phyloP scores from a whole-genome alignment of 2,888 invertebrate species.

The Tinea semifulvella region DNA sequence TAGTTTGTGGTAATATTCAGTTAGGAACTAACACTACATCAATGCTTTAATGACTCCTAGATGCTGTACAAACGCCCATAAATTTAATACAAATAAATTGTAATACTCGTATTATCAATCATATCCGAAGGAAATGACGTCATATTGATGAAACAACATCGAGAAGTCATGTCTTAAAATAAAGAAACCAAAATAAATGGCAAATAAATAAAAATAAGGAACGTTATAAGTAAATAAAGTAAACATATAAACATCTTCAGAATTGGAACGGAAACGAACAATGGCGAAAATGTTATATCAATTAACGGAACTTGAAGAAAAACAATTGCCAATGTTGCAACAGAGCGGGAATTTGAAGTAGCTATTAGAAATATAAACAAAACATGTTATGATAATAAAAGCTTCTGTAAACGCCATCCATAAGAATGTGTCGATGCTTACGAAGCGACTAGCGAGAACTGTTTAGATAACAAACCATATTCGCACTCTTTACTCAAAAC shows the following conservation, averaged over 20 bases:
- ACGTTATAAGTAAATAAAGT: neutral
- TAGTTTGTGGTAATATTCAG: conserved; percentile 31
- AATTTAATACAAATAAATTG: too few species aligned
- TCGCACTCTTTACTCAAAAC: conserved; percentile 53
- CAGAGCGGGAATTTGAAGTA: conserved; percentile 37
- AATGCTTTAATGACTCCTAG: too few species aligned
- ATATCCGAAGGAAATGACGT: too few species aligned
- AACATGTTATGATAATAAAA: conserved; percentile 61
- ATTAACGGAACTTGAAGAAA: conserved; percentile 35
- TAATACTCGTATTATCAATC: too few species aligned
- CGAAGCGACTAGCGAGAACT: conserved; percentile 37
- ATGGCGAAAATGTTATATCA: conserved; percentile 27
- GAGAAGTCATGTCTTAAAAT: neutral
- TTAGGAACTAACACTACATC: too few species aligned
- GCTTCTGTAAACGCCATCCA: conserved; percentile 45
- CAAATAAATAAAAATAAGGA: neutral
- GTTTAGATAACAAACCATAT: conserved; percentile 59
- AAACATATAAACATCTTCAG: neutral
- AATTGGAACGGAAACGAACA: conserved; percentile 8
- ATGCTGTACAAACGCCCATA: too few species aligned
- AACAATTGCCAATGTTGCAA: conserved; percentile 29
- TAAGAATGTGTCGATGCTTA: conserved; percentile 47
- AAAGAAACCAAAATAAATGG: neutral
- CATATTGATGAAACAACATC: neutral
- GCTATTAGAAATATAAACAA: conserved; percentile 59